A percentile compares a stretch with the other conserved stretches of the same genome.
Evolutionary conservation across 2,113 vertebrate species (phyloP).

Genomic region (Pelodiscus sinensis): DNA sequence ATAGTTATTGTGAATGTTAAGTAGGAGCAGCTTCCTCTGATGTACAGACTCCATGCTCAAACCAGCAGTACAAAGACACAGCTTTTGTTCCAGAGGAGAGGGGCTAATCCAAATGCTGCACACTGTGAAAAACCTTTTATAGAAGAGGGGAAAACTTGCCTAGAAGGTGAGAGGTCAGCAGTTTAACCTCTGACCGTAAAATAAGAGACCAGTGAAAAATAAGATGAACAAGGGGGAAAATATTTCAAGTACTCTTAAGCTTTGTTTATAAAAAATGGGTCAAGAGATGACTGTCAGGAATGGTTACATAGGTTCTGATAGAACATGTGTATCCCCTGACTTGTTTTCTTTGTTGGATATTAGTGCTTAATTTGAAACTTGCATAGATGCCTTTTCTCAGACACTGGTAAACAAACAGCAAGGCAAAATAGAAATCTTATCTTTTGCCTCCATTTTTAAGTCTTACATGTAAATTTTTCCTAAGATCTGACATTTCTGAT

Average conservation of each 20-base stretch:
- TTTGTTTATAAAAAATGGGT: slow-evolving; percentile 76
- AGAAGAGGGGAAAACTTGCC: slow-evolving; percentile 83
- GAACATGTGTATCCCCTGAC: slow-evolving; percentile 12
- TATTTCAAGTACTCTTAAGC: slow-evolving; percentile 71
- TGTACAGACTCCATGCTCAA: slow-evolving; percentile 81
- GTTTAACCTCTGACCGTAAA: slow-evolving; percentile 95
- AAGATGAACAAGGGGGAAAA: slow-evolving; percentile 69
- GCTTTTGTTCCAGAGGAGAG: slow-evolving; percentile 90
- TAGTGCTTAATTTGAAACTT: neutral
- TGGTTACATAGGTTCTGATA: slow-evolving; percentile 57
- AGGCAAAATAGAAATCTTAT: neutral
- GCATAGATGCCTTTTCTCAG: neutral
- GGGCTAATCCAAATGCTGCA: slow-evolving; percentile 90
- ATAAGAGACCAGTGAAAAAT: slow-evolving; percentile 72
- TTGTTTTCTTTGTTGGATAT: neutral
- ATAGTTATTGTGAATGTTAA: slow-evolving; percentile 88
- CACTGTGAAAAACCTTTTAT: slow-evolving; percentile 91
- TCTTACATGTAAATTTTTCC: neutral
- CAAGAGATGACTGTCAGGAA: slow-evolving; percentile 74
- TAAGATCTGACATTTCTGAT: neutral
- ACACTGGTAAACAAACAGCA: neutral
- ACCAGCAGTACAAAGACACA: slow-evolving; percentile 86
- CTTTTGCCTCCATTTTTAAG: neutral
- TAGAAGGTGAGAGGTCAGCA: slow-evolving; percentile 93
- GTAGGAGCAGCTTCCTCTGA: slow-evolving; percentile 92